Evolutionary conservation across 2,797 vertebrate species (phyloP), one percentile per base, ranked within the genome.

Genomic region (Coregonus suidteri): DNA sequence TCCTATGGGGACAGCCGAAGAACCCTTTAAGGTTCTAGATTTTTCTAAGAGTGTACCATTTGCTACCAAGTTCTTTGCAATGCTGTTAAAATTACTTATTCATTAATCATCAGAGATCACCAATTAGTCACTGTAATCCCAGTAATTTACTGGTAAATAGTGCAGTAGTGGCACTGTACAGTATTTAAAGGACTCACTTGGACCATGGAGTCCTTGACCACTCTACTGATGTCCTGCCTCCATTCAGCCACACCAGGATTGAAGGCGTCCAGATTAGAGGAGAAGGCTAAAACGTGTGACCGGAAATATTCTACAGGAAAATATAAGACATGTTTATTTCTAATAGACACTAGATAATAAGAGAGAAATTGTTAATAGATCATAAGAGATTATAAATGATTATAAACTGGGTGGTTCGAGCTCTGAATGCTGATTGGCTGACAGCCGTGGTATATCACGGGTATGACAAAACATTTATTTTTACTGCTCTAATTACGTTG

Each of bases 231-330:
- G 9, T 47, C 96, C 74, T 93, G 93, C 71, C 96, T 95, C 97
- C 97, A 98, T 82, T 98, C 97, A 0, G 95, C 91, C 84, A 98
- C 95, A 81, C 95, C 95, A 0, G 97, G 97, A 81, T 98, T 98
- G 87, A 96, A 90, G 73, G 97, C 95, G 3, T 98, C 96, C 86
- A 98, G 88, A 87, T 97, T 96, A 47, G 72, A 82, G 71, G 96
- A 98, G 87, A 98, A 98, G 0, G 94, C 95, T 78, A 98, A 89
- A 69, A 95, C 87, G 62, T 97, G 90, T 30, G 96, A 98, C 67
- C 91, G 92, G 89, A 97, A 98, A 90, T 95, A 94, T 91, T 98
- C 97, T 98, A 93, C 65, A 90, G 87, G 4, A 80, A 18, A 93
- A 77, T 75, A 83, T 15, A 64, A 78, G 35, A 65, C 59, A 64